phyloP scores from a whole-genome alignment of 2,113 vertebrate species.

The Podiceps cristatus region DNA sequence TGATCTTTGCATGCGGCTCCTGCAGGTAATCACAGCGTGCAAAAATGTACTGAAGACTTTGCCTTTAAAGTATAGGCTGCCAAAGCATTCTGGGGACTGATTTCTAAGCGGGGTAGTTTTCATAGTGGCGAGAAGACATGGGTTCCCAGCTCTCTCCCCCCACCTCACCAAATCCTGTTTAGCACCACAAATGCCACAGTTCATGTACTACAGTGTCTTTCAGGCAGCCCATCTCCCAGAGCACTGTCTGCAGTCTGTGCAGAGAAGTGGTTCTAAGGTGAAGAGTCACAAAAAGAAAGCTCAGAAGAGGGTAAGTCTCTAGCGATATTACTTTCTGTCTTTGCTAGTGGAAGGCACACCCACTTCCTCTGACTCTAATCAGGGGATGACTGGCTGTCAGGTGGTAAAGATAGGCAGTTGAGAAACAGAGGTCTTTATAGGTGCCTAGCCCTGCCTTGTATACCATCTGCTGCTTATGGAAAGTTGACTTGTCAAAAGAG shows the following conservation, averaged over 20 bases:
- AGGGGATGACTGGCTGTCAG: constrained; percentile 34
- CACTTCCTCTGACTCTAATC: constrained; percentile 58
- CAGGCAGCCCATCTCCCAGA: background rate
- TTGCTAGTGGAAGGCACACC: constrained; percentile 51
- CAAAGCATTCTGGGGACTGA: background rate
- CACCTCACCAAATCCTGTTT: background rate
- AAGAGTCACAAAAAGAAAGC: background rate
- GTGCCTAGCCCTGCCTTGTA: constrained; percentile 3
- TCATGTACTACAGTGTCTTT: rapidly evolving
- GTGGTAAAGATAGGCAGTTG: background rate
- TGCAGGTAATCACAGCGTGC: background rate
- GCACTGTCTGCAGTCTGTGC: background rate
- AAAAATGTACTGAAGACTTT: background rate
- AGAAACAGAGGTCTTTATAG: constrained; percentile 53
- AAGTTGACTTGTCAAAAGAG: constrained; percentile 43
- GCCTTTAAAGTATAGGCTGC: background rate
- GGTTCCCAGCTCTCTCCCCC: background rate
- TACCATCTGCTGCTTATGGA: constrained; percentile 63
- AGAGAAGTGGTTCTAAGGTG: background rate
- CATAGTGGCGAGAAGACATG: rapidly evolving
- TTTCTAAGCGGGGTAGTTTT: no score
- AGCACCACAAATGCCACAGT: background rate
- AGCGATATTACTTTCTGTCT: constrained; percentile 1
- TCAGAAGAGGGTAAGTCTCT: background rate
- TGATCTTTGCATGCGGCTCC: background rate